A percentile compares a stretch with the other conserved stretches of the same genome.
phyloP scores from a whole-genome alignment of 2,797 vertebrate genomes.

The Falco columbarius region DNA sequence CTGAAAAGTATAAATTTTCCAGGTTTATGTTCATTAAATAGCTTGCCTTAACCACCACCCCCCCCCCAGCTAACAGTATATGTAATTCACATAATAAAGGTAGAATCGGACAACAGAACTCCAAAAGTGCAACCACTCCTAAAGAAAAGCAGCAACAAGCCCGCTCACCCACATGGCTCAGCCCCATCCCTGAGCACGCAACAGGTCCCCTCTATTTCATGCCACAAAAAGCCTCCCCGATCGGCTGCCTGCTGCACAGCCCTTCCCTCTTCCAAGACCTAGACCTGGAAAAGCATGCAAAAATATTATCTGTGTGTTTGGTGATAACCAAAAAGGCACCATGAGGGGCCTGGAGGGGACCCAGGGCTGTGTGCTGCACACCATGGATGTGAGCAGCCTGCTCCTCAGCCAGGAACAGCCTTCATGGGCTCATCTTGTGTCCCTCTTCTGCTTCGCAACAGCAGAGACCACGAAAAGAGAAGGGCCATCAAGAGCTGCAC shows the following conservation, averaged over 20 bases:
- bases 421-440: background rate
- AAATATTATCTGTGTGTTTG: background rate
- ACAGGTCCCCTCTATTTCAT: background rate
- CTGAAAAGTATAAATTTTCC: background rate
- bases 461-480: background rate
- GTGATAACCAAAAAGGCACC: background rate
- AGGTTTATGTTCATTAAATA: background rate
- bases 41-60: background rate
- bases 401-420: background rate
- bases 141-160: background rate
- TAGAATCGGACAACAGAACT: background rate
- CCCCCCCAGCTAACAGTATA: background rate
- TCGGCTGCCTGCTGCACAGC: background rate
- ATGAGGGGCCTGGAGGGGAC: background rate
- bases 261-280: background rate
- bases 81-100: background rate
- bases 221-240: rapidly evolving
- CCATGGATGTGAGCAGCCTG: background rate
- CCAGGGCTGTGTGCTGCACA: background rate
- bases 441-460: background rate
- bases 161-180: rapidly evolving
- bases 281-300: background rate
- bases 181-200: background rate
- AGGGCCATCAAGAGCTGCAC: background rate
- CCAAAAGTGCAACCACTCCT: background rate